Conservation (phyloP, 2,888 invertebrate genomes). For the Nephrotoma guestfalica region DNA sequence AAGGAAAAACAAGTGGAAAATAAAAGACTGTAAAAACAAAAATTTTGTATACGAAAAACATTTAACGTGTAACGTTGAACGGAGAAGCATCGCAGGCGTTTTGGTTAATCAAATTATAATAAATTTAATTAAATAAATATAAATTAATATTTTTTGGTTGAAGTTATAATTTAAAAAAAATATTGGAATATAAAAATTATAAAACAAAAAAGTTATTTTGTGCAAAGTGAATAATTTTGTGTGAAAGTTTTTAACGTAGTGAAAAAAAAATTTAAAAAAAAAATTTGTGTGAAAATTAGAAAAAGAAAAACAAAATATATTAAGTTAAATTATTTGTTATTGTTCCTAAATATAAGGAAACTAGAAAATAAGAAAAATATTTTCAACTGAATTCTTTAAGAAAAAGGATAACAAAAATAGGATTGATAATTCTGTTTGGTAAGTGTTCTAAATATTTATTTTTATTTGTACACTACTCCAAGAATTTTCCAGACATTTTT, state of each 20-base stretch:
- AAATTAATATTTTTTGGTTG: background rate
- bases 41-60: background rate
- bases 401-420: background rate
- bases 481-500: background rate
- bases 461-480: background rate
- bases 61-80: background rate
- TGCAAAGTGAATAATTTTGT: background rate
- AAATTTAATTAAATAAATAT: background rate
- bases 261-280: background rate
- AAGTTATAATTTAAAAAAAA: background rate
- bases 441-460: background rate
- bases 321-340: background rate
- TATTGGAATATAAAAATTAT: background rate
- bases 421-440: background rate
- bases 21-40: background rate
- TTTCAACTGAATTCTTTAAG: background rate
- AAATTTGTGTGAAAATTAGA: background rate
- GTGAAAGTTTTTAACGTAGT: background rate
- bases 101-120: background rate
- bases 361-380: background rate
- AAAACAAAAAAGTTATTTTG: background rate
- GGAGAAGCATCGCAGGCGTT: background rate
- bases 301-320: background rate
- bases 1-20: background rate
- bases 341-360: background rate